Evolutionary conservation across 2,797 vertebrate species (phyloP).

Genomic region (Falco peregrinus): DNA sequence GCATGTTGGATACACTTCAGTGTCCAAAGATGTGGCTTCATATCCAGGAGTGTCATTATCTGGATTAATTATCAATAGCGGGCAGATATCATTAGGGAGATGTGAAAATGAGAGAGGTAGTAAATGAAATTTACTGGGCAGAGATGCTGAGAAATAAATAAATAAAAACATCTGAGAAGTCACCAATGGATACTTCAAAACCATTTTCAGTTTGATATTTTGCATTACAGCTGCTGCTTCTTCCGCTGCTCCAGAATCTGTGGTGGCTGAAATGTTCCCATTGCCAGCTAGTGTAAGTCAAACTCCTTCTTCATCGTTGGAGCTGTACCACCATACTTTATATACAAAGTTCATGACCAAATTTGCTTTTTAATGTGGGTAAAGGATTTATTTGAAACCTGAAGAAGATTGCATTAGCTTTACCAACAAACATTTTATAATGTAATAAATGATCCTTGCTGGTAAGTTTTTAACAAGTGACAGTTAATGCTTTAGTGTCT

Average conservation of each 20-base stretch:
- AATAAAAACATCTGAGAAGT: slow-evolving; percentile 18
- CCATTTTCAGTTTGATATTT: not conserved
- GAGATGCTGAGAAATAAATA: slow-evolving; percentile 27
- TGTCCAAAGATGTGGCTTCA: slow-evolving; percentile 75
- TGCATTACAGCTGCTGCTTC: not conserved
- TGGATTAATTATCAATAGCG: slow-evolving; percentile 78
- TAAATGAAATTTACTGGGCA: slow-evolving; percentile 63
- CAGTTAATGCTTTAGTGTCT: not conserved
- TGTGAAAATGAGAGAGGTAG: slow-evolving; percentile 62
- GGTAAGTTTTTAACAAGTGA: not conserved
- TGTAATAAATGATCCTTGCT: not conserved
- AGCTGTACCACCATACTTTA: not conserved
- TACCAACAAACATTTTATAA: not conserved
- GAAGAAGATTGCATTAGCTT: not conserved
- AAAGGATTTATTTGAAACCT: not conserved
- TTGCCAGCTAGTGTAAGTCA: not conserved
- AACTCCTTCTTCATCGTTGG: not conserved
- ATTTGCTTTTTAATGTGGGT: not conserved
- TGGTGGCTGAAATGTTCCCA: not conserved
- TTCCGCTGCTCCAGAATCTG: not conserved
- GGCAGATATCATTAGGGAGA: slow-evolving; percentile 69
- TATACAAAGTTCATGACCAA: not conserved
- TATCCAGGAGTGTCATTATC: slow-evolving; percentile 75
- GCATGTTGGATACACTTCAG: slow-evolving; percentile 78
- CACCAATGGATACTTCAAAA: slow-evolving; percentile 1